phyloP scores from a whole-genome alignment of 1,140 invertebrate genomes.

The Micrasema minimum region DNA sequence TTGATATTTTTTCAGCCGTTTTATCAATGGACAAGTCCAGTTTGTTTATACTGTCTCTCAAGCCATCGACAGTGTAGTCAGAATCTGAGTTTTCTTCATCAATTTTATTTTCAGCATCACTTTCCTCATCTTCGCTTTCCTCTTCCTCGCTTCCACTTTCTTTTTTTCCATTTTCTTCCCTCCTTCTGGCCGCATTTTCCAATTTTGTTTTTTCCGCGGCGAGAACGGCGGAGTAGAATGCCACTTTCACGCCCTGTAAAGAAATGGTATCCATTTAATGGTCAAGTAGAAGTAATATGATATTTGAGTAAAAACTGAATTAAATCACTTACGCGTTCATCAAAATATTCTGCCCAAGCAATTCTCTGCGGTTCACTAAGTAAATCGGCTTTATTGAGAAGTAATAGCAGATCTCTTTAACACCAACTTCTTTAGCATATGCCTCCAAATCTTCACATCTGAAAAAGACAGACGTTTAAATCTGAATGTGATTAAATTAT shows the following conservation, averaged over 20 bases:
- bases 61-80: slow-evolving; percentile 57
- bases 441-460: slow-evolving; percentile 91
- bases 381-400: slow-evolving; percentile 98
- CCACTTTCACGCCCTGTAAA: slow-evolving; percentile 69
- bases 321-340: slow-evolving; percentile 61
- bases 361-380: slow-evolving; percentile 84
- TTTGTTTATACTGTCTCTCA: slow-evolving; percentile 61
- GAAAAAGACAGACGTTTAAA: slow-evolving; percentile 41
- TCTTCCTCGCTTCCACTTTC: slow-evolving; percentile 58
- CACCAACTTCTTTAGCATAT: slow-evolving; percentile 89
- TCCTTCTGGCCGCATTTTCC: slow-evolving; percentile 62
- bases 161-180: slow-evolving; percentile 54
- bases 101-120: slow-evolving; percentile 53
- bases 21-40: slow-evolving; percentile 59
- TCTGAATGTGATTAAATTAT: too few relatives aligned
- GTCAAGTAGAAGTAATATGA: too few relatives aligned
- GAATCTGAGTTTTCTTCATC: slow-evolving; percentile 29
- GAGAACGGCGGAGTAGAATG: slow-evolving; percentile 86
- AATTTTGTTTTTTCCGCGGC: slow-evolving; percentile 67
- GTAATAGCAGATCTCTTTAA: slow-evolving; percentile 76
- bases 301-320: too few relatives aligned
- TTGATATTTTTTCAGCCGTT: slow-evolving; percentile 65
- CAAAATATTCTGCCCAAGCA: slow-evolving; percentile 91
- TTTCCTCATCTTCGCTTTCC: slow-evolving; percentile 54
- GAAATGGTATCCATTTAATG: too few relatives aligned